Conservation (phyloP, 2,888 invertebrate species). For the Drosophila kambysellisi region DNA sequence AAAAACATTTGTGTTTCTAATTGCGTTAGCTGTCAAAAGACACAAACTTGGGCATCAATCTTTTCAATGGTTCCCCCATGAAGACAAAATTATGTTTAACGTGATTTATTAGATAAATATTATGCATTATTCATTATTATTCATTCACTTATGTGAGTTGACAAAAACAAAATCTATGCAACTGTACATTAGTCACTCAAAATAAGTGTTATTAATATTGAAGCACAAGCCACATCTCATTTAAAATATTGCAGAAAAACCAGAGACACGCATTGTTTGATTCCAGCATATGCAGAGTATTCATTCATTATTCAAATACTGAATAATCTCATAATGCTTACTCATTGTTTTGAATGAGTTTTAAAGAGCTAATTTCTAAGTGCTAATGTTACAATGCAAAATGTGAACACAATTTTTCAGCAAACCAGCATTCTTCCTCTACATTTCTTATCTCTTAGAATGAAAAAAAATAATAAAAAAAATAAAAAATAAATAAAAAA, state of each 20-base stretch:
- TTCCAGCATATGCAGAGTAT: background rate
- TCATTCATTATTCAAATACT: background rate
- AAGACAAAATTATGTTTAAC: no score
- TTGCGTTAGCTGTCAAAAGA: constrained; percentile 26
- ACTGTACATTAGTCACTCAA: background rate
- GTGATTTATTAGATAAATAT: background rate
- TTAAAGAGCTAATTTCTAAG: constrained; percentile 16
- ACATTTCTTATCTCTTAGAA: constrained; percentile 48
- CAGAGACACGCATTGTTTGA: background rate
- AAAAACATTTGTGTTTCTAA: constrained; percentile 43
- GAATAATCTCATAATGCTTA: background rate
- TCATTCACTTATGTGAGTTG: background rate
- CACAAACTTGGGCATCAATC: background rate
- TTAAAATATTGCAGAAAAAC: background rate
- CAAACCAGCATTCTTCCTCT: constrained; percentile 1
- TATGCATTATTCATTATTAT: background rate
- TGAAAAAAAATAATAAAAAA: background rate
- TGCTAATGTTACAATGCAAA: constrained; percentile 23
- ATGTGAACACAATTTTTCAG: background rate
- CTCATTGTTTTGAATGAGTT: constrained; percentile 1
- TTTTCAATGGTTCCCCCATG: background rate
- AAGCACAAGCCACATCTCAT: background rate
- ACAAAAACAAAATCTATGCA: background rate
- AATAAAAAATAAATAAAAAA: background rate
- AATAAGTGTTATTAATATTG: background rate